Base-by-base conservation (phyloP, 2,113 vertebrate genomes). In the Pituophis catenifer region DNA sequence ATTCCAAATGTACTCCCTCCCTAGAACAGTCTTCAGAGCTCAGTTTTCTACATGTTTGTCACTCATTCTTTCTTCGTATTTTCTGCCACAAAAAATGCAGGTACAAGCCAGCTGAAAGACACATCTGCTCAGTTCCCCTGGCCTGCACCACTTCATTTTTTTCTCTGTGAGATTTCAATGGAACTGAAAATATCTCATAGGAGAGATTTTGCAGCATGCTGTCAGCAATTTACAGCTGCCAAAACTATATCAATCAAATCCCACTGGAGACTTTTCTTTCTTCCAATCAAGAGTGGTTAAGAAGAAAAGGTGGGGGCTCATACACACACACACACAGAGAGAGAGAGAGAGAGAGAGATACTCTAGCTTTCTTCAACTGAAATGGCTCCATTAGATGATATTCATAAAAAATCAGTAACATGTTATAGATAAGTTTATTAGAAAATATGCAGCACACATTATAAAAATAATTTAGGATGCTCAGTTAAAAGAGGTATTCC, bases 171-270 rank as follows among this genome's bases (percentile, higher is more conserved):
- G 94, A 96, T 96, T 97, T 96, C 54, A 75, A 94, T 1, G 38
- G 94, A 96, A 96, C 95, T 96, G 95, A 96, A 97, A 97, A 96
- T 95, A 96, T 96, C 96, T 95, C 85, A 0, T 89, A 95, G 94
- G 94, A 91, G 86, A 95, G 95, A 93, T 93, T 94, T 94, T 81
- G 92, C 95, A 95, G 93, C 96, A 95, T 92, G 95, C 97, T 96
- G 96, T 91, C 95, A 96, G 96, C 93, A 95, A 96, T 96, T 97
- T 96, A 96, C 95, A 96, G 96, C 96, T 97, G 97, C 96, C 97
- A 97, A 97, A 97, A 94, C 90, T 94, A 95, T 96, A 95, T 93
- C 93, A 96, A 95, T 93, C 95, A 92, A 96, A 94, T 95, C 96
- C 95, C 96, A 92, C 0, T 62, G 91, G 96, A 91, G 93, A 95